phyloP scores from a whole-genome alignment of 2,888 invertebrate species.

The Drosophila pseudotalamancana region DNA sequence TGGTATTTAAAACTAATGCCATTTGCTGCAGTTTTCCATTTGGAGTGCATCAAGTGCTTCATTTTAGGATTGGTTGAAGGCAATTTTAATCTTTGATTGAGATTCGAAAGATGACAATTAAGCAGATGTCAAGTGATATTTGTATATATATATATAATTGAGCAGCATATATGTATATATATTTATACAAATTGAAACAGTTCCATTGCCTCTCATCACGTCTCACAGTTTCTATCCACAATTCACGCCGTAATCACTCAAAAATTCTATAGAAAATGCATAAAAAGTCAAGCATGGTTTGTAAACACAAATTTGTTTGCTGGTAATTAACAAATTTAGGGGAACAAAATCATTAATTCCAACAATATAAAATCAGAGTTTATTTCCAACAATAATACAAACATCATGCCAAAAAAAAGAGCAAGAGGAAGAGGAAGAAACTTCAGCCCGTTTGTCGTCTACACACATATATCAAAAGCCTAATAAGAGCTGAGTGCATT shows the following conservation, averaged over 20 bases:
- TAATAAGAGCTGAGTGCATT: slow-evolving; percentile 66
- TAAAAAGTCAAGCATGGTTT: slow-evolving; percentile 76
- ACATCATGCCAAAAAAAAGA: slow-evolving; percentile 46
- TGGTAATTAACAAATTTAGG: slow-evolving; percentile 81
- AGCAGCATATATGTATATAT: background rate
- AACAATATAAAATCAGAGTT: slow-evolving; percentile 79
- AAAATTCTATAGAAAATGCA: slow-evolving; percentile 78
- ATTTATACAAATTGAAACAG: background rate
- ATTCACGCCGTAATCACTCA: slow-evolving; percentile 62
- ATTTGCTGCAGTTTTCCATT: slow-evolving; percentile 50
- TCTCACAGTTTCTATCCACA: slow-evolving; percentile 3
- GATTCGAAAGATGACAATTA: background rate
- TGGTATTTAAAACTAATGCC: slow-evolving; percentile 68
- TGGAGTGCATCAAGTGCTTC: slow-evolving; percentile 28
- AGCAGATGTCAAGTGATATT: slow-evolving; percentile 5
- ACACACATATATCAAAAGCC: slow-evolving; percentile 59
- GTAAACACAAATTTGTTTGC: slow-evolving; percentile 80
- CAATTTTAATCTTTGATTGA: background rate
- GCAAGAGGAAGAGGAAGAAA: background rate
- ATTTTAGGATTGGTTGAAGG: background rate
- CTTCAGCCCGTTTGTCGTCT: slow-evolving; percentile 36
- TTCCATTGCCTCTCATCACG: background rate
- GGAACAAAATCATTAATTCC: slow-evolving; percentile 78
- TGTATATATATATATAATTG: background rate
- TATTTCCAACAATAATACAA: slow-evolving; percentile 78